Evolutionary conservation across 2,888 invertebrate genomes (phyloP).

Genomic region (Tiliacea citrago): DNA sequence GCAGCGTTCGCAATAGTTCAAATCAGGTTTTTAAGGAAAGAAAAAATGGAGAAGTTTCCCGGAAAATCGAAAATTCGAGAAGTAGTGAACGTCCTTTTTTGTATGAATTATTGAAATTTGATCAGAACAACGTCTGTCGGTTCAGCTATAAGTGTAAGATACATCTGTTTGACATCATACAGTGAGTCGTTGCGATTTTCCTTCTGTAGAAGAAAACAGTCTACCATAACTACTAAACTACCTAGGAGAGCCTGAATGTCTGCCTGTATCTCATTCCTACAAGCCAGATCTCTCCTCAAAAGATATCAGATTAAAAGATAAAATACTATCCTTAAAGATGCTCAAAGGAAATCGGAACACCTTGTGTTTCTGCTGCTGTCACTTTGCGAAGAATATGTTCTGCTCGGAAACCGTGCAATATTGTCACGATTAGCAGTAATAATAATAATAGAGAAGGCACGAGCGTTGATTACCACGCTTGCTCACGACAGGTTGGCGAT

Average conservation of each 20-base stretch:
- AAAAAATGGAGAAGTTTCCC: no score
- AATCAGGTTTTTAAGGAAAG: no score
- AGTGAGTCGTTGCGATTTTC: neutral
- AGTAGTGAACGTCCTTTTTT: no score
- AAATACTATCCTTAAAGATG: slow-evolving; percentile 4
- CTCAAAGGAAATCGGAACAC: slow-evolving; percentile 9
- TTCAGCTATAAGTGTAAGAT: no score
- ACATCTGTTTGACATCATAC: neutral
- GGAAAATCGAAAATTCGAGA: no score
- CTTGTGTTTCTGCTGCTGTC: neutral
- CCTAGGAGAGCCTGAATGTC: neutral
- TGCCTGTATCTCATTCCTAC: neutral
- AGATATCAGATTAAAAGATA: slow-evolving; percentile 14
- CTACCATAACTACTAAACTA: neutral
- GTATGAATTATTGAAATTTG: no score
- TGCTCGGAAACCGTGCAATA: neutral
- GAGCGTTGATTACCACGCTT: no score
- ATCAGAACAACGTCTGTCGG: no score
- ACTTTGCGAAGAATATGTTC: neutral
- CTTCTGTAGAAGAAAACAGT: neutral
- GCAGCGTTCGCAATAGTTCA: no score
- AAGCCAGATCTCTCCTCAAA: neutral
- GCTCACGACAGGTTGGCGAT: no score
- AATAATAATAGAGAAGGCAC: no score
- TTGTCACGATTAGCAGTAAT: neutral